Evolutionary conservation across 1,140 invertebrate species (phyloP).

Genomic region (Drosophila fuyamai): DNA sequence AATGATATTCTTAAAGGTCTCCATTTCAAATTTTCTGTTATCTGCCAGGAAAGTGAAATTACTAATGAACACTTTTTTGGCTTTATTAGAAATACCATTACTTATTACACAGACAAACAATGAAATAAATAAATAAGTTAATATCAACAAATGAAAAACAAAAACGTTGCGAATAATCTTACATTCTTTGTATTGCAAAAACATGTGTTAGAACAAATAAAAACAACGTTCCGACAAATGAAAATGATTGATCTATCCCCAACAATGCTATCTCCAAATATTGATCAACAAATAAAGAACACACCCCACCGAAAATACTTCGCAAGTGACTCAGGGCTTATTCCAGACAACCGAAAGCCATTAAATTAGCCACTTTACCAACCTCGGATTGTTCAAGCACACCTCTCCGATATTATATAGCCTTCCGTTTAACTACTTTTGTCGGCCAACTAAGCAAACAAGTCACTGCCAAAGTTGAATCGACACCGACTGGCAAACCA

Average conservation of each 20-base stretch:
- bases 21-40: too few relatives aligned
- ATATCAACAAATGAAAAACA: neutral
- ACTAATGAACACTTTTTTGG: too few relatives aligned
- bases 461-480: slow-evolving; percentile 44
- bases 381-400: slow-evolving; percentile 9
- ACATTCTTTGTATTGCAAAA: neutral
- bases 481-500: slow-evolving; percentile 25
- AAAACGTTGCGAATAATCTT: neutral
- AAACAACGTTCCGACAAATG: neutral
- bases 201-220: neutral
- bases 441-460: slow-evolving; percentile 38
- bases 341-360: slow-evolving; percentile 15
- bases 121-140: neutral
- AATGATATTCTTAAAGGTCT: too few relatives aligned
- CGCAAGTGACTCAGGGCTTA: slow-evolving; percentile 19
- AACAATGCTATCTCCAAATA: slow-evolving; percentile 20
- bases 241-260: slow-evolving; percentile 17
- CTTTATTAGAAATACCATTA: too few relatives aligned
- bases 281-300: slow-evolving; percentile 38
- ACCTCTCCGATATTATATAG: slow-evolving; percentile 25
- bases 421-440: slow-evolving; percentile 23
- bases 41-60: too few relatives aligned
- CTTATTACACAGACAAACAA: too few relatives aligned
- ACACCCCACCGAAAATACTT: slow-evolving; percentile 12
- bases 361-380: slow-evolving; percentile 14